Evolutionary conservation across 2,113 vertebrate species (phyloP).

Genomic region (Craseonycteris thonglongyai): DNA sequence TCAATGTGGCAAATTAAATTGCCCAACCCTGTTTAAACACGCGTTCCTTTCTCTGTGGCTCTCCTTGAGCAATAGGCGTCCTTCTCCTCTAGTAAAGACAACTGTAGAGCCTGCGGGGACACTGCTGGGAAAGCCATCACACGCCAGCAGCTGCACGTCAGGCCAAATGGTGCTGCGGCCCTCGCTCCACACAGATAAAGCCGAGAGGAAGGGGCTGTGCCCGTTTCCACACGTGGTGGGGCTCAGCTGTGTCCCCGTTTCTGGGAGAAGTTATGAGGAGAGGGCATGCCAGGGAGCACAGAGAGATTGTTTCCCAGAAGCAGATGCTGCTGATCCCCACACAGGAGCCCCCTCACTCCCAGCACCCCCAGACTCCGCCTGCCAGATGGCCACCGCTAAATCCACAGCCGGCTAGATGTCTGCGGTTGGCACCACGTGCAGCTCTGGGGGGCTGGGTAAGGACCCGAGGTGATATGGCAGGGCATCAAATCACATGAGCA

Average conservation of each 20-base stretch:
- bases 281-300: constrained; percentile 36
- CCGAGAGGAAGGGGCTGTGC: not conserved
- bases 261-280: constrained; percentile 72
- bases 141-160: constrained; percentile 27
- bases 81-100: constrained; percentile 27
- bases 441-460: not conserved
- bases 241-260: constrained; percentile 67
- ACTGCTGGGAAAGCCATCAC: constrained; percentile 28
- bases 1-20: constrained; percentile 27
- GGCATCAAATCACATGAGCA: not conserved
- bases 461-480: not conserved
- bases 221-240: constrained; percentile 32
- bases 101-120: constrained; percentile 30
- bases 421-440: not conserved
- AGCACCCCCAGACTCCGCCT: not conserved
- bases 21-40: constrained; percentile 34
- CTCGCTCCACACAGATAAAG: constrained; percentile 1
- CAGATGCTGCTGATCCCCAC: constrained; percentile 57
- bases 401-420: constrained; percentile 38
- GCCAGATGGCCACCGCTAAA: constrained; percentile 57
- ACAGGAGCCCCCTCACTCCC: not conserved
- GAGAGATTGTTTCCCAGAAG: constrained; percentile 22
- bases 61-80: not conserved
- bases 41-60: constrained; percentile 4
- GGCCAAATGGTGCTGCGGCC: not conserved